A percentile compares a stretch with the other conserved stretches of the same genome.
Conservation (phyloP, 2,113 vertebrate species). For the Recurvirostra avosetta region DNA sequence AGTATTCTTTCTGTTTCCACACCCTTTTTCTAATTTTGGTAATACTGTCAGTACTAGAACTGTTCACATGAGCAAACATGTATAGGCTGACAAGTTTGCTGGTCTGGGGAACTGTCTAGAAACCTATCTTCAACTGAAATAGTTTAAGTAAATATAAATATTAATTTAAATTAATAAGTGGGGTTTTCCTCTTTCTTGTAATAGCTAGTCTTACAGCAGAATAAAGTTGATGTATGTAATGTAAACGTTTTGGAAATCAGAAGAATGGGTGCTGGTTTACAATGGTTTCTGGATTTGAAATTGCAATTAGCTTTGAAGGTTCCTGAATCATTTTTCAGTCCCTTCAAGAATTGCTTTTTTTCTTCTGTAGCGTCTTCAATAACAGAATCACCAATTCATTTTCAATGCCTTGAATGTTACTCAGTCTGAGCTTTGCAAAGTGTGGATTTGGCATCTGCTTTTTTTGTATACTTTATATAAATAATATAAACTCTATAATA, state of each 20-base stretch:
- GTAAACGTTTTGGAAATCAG: not conserved
- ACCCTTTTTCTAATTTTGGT: not conserved
- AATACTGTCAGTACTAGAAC: not conserved
- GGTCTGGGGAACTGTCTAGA: not conserved
- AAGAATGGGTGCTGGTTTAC: not conserved
- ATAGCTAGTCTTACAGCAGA: not conserved
- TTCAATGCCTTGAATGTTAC: not conserved
- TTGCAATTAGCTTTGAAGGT: not conserved
- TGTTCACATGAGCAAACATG: not conserved
- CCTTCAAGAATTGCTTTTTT: not conserved
- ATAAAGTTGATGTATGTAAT: not conserved
- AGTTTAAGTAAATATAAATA: not conserved
- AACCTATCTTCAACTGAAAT: not conserved
- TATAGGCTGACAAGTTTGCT: not conserved
- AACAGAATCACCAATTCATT: not conserved
- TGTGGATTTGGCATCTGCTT: not conserved
- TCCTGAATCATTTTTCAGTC: not conserved
- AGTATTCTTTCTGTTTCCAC: not conserved
- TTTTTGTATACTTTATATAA: not conserved
- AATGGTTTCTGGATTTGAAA: not conserved
- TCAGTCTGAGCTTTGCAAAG: not conserved
- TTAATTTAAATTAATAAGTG: not conserved
- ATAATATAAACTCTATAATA: not conserved
- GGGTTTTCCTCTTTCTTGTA: rapidly evolving
- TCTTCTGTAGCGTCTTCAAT: not conserved